Evolutionary conservation across 1,140 invertebrate genomes (phyloP), one percentile per base, ranked within the genome.

Genomic region (Mizuhopecten yessoensis): DNA sequence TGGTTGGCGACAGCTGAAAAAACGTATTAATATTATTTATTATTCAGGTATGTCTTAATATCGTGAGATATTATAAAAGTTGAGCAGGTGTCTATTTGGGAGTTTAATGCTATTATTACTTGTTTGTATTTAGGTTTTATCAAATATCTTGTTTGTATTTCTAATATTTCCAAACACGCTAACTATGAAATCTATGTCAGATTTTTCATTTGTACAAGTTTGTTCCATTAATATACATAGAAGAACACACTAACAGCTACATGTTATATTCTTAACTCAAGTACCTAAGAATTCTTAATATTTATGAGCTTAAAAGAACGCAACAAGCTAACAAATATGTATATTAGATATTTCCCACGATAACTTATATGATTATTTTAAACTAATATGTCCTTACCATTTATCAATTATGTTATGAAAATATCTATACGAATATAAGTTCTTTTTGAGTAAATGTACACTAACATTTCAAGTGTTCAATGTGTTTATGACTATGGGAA

Each of bases 1-100:
- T 75, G 57, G 2, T 75, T n/a, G 57, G n/a, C 57, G 57, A 75
- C 57, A 75, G 57, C 57, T 75, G 57, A 75, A 75, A 75, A 29
- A 75, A n/a, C n/a, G 23, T 75, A 75, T 75, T n/a, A 75, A 75
- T 75, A 75, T 75, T 29, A n/a, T 75, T 29, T 75, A n/a, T 29
- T 9, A 75, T 75, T 11, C 1, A 75, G 57, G 57, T 7, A 75
- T n/a, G 23, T n/a, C 5, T 75, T 49, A 20, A 23, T 15, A 49
- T 10, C 1, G 20, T 20, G 45, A 49, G 1, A 29, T n/a, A 75
- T 75, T 39, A 13, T 7, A 13, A 39, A 39, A 39, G n/a, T n/a
- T 5, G 57, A 75, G 29, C 57, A 75, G 57, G 57, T 75, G 57
- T 29, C n/a, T n/a, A 17, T 29, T 75, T 29, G 23, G 57, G 42